Conservation (phyloP, 2,113 vertebrate genomes). For the Pygoscelis antarcticus region DNA sequence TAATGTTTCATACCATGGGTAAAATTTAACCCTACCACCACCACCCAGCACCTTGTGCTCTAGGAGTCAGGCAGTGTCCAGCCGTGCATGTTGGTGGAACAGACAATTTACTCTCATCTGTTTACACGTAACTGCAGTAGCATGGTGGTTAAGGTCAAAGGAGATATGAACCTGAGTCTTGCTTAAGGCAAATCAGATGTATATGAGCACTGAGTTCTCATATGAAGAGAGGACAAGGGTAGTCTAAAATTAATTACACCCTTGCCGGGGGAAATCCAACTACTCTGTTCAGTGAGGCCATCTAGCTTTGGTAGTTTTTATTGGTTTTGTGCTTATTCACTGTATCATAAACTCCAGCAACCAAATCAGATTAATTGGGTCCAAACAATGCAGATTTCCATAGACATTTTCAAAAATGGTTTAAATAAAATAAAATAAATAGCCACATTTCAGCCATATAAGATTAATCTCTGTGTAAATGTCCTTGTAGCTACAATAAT, state of each 20-base stretch:
- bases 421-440: neutral
- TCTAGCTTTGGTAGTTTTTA: neutral
- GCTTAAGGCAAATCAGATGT: neutral
- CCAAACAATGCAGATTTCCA: neutral
- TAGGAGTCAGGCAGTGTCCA: neutral
- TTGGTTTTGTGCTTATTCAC: neutral
- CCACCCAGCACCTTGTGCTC: too few species aligned
- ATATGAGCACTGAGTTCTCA: neutral
- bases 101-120: neutral
- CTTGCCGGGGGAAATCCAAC: neutral
- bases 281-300: neutral
- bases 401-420: neutral
- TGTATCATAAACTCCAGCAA: neutral
- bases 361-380: neutral
- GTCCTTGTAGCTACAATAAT: neutral
- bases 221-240: neutral
- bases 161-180: neutral
- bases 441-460: neutral
- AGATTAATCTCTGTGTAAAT: neutral
- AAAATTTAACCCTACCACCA: neutral
- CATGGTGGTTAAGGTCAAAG: neutral
- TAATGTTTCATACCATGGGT: neutral
- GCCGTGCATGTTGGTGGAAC: accelerated
- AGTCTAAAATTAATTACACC: neutral
- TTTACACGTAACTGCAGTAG: neutral